Base-by-base conservation (phyloP, 2,888 invertebrate genomes). In the Cyaniris semiargus region DNA sequence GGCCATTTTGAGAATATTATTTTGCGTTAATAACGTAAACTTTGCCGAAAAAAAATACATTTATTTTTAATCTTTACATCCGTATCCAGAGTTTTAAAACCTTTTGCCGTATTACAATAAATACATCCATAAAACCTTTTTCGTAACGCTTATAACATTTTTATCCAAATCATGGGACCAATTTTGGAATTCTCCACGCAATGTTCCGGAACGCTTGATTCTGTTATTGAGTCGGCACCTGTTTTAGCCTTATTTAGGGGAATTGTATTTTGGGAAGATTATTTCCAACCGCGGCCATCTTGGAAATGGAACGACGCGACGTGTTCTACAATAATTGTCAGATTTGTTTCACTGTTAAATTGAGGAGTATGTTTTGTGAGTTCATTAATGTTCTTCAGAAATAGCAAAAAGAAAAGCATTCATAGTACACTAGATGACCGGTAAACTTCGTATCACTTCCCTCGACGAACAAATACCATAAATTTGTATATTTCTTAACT, bases 281-380 rank as follows among this genome's bases (percentile, higher is more conserved):
- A 88, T 87, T 89, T 87, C 83, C 85, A 84, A 82, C 80, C 81
- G 80, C 78, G 80, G 78, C 78, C 79, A 78, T 79, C 79, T 81
- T 82, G 83, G 83, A 83, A 82, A 83, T 82, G 83, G 84, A 85
- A 84, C 80, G 78, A 80, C 84, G 85, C 81, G 83, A n/a, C n/a
- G 27, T 27, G 3, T 81, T 80, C 82, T 80, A 80, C 82, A 80
- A 82, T 85, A 85, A 86, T 89, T 86, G 86, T 85, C 86, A 84
- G 87, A 89, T 89, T 87, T 84, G 87, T 88, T 89, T 84, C 85
- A 84, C 82, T 81, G 80, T 83, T 83, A 1, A 38, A 84, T 84
- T 85, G 53, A 18, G 5, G 18, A 53, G 1, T 44, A 0, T 44
- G 10, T 53, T 18, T 53, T 18, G 5, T 0, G 5, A 4, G 38